A percentile compares a stretch with the other conserved stretches of the same genome.
Conservation (phyloP, 2,888 invertebrate genomes). For the Adelphocoris suturalis region DNA sequence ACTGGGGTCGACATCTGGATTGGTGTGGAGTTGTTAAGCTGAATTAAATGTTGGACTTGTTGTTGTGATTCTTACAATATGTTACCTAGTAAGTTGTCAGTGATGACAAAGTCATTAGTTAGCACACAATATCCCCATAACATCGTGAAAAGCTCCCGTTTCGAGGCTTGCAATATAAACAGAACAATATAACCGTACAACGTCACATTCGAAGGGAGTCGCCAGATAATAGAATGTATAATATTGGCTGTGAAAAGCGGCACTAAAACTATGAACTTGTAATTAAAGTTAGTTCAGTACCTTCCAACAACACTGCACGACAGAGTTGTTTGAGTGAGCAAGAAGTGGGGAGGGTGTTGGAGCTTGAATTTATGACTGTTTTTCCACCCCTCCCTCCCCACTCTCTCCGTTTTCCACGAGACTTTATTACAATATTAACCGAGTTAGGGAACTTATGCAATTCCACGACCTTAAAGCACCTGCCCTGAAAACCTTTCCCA, state of each 20-base stretch:
- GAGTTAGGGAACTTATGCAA: conserved; percentile 48
- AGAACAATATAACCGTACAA: background rate
- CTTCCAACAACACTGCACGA: conserved; percentile 8
- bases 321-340: background rate
- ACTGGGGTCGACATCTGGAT: too few relatives aligned
- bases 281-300: conserved; percentile 48
- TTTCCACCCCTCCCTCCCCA: background rate
- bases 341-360: background rate
- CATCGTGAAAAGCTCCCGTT: too few relatives aligned
- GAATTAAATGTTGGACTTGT: too few relatives aligned
- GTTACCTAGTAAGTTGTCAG: too few relatives aligned
- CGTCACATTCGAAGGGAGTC: conserved; percentile 8
- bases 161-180: too few relatives aligned
- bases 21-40: too few relatives aligned
- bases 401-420: background rate
- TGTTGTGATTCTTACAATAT: too few relatives aligned
- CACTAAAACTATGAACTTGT: conserved; percentile 47
- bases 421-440: conserved; percentile 61
- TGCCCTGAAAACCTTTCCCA: background rate
- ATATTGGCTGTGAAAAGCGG: conserved; percentile 25
- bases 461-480: conserved; percentile 44
- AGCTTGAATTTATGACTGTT: conserved; percentile 42
- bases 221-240: conserved; percentile 42
- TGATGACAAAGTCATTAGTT: too few relatives aligned
- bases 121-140: too few relatives aligned